Percentiles rank a stretch among this genome's conserved stretches.
phyloP scores from a whole-genome alignment of 2,113 vertebrate genomes.

The Anarhynchus alexandrinus region DNA sequence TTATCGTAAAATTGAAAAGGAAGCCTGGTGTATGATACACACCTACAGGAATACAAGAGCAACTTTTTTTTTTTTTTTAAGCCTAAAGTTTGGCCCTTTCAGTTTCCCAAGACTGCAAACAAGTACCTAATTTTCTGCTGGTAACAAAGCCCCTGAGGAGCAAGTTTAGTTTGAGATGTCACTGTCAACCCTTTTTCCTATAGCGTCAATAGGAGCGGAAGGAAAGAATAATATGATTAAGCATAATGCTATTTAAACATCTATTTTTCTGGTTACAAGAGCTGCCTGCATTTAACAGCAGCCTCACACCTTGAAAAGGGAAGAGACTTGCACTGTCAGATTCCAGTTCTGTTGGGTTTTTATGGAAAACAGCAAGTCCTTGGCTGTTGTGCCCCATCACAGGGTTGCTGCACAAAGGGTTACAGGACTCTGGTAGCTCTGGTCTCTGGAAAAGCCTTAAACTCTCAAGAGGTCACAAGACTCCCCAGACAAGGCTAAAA shows the following conservation, averaged over 20 bases:
- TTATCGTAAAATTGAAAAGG: not conserved
- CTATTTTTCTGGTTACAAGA: not conserved
- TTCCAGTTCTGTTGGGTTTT: not conserved
- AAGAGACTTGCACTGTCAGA: not conserved
- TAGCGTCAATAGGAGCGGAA: not conserved
- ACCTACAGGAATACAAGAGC: not conserved
- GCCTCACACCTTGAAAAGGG: not conserved
- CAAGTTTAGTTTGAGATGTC: not conserved
- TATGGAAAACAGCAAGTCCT: not conserved
- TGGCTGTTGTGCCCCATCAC: not conserved
- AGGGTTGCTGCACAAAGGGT: accelerated
- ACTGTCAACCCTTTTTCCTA: not conserved
- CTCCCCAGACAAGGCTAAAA: not conserved
- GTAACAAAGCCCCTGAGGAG: not conserved
- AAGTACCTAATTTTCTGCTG: not conserved
- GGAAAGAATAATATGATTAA: not conserved
- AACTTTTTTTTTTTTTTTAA: not conserved
- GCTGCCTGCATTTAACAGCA: not conserved
- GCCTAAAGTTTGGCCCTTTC: not conserved
- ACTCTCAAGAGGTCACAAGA: not conserved
- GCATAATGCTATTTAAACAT: not conserved
- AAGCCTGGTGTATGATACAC: not conserved
- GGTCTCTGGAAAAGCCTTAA: not conserved
- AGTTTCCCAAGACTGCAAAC: not conserved
- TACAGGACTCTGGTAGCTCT: accelerated